Evolutionary conservation across 2,797 vertebrate genomes (phyloP).

Genomic region (Anniella stebbinsi): DNA sequence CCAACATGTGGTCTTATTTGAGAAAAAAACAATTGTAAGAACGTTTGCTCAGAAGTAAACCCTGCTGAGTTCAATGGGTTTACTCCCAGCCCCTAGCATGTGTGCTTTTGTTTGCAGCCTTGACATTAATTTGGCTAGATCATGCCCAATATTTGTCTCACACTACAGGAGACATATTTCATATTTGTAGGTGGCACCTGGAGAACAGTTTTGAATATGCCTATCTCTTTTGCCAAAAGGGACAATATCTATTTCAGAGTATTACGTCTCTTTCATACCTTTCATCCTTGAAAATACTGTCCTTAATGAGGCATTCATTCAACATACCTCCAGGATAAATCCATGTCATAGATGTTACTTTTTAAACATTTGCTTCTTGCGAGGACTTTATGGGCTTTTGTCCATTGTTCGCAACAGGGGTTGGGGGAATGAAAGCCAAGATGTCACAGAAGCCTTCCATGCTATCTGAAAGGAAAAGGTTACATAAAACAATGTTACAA

Average conservation of each 20-base stretch:
- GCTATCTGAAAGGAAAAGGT: slow-evolving; percentile 21
- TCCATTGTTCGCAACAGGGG: not conserved
- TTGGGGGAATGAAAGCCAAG: not conserved
- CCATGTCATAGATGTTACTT: slow-evolving; percentile 7
- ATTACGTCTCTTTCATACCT: not conserved
- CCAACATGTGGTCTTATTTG: not conserved
- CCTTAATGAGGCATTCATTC: not conserved
- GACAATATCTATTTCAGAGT: slow-evolving; percentile 7
- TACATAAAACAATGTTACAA: slow-evolving; percentile 34
- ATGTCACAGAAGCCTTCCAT: slow-evolving; percentile 28
- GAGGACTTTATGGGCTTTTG: not conserved
- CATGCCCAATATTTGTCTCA: not conserved
- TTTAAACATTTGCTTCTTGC: slow-evolving; percentile 26
- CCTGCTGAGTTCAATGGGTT: not conserved
- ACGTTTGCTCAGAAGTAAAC: not conserved
- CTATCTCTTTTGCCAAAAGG: not conserved
- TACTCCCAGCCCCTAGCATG: not conserved
- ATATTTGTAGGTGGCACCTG: not conserved
- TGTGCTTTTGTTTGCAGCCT: not conserved
- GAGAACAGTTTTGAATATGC: slow-evolving; percentile 3
- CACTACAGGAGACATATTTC: not conserved
- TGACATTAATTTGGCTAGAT: not conserved
- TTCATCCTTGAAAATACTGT: not conserved
- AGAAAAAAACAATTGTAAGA: not conserved
- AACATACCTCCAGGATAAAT: slow-evolving; percentile 20